Conservation (phyloP, 2,888 invertebrate genomes). For the Catocala sponsa region DNA sequence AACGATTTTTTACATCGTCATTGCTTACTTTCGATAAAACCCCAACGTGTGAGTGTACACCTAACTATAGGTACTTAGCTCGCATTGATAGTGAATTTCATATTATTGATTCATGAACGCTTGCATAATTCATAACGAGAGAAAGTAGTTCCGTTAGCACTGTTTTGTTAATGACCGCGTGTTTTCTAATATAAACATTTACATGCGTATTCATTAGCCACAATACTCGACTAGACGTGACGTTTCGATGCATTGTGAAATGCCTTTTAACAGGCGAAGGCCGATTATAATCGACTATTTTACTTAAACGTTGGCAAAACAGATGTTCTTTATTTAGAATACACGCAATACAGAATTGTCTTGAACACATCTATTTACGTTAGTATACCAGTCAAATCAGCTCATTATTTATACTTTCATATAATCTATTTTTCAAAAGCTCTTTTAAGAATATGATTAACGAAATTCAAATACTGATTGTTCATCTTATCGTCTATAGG, state of each 20-base stretch:
- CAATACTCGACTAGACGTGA: conserved; percentile 6
- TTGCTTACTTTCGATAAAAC: too few species aligned
- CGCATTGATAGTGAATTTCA: conserved; percentile 36
- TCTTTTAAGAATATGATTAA: too few species aligned
- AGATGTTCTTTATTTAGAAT: neutral
- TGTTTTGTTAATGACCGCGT: conserved; percentile 38
- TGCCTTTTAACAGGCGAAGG: neutral
- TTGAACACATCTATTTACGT: too few species aligned
- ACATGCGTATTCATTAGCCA: conserved; percentile 30
- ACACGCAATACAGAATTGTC: neutral
- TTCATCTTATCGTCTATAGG: too few species aligned
- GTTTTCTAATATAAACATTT: conserved; percentile 49
- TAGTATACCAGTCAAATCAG: too few species aligned
- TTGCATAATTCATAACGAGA: conserved; percentile 49
- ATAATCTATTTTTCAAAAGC: too few species aligned
- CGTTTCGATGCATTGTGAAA: conserved; percentile 1
- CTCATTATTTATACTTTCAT: too few species aligned
- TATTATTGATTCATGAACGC: conserved; percentile 46
- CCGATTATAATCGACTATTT: neutral
- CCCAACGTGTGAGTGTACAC: neutral
- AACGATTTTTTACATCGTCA: too few species aligned
- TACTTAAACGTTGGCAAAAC: neutral
- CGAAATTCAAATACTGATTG: too few species aligned
- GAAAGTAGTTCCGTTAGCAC: conserved; percentile 47
- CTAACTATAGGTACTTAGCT: conserved; percentile 7